These are phyloP conservation scores for Mobula birostris DNA, from an alignment of 2,113 vertebrate species.

Conservation along the genomic window DNA sequence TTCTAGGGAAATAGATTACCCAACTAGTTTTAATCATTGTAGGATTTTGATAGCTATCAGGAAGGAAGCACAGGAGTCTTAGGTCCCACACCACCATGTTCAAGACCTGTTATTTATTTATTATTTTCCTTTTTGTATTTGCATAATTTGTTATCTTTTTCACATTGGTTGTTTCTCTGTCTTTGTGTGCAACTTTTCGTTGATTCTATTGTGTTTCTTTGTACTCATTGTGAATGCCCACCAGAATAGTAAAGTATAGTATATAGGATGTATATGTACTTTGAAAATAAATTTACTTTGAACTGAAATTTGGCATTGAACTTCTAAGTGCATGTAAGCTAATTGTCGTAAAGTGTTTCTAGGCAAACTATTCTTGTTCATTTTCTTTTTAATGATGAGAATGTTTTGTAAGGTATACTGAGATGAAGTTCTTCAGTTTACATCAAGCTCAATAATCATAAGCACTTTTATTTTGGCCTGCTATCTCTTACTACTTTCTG, in stretches of 20 bases:
- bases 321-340: not conserved
- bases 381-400: not conserved
- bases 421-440: not conserved
- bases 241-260: too few species aligned
- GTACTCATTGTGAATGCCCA: too few species aligned
- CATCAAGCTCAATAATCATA: not conserved
- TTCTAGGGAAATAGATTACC: not conserved
- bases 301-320: not conserved
- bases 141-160: too few species aligned
- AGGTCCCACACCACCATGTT: too few species aligned
- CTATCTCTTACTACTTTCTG: not conserved
- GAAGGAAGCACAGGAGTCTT: too few species aligned
- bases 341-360: not conserved
- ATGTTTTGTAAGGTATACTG: not conserved
- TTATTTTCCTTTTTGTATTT: too few species aligned
- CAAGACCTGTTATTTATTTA: too few species aligned
- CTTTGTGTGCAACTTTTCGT: too few species aligned
- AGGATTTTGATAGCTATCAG: not conserved
- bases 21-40: not conserved
- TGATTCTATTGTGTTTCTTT: too few species aligned
- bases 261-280: too few species aligned
- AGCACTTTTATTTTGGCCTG: not conserved
- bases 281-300: too few species aligned
- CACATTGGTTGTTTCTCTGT: too few species aligned
- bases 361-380: not conserved